Evolutionary conservation across 2,888 invertebrate genomes (phyloP).

Genomic region (Cataglyphis albicans): DNA sequence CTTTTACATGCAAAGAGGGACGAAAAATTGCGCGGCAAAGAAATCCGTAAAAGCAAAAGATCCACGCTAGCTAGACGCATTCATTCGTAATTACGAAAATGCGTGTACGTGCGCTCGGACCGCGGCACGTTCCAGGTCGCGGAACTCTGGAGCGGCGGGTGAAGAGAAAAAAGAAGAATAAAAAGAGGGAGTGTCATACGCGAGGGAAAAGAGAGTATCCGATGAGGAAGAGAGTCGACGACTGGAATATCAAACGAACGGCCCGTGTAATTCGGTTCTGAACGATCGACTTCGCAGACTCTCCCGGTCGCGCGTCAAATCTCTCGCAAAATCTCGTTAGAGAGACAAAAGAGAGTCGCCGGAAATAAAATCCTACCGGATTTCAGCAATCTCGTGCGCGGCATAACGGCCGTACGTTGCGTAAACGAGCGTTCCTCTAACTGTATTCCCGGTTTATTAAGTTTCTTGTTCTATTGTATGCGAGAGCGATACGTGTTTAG

Average conservation of each 20-base stretch:
- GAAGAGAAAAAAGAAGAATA: conserved; percentile 38
- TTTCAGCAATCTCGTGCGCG: conserved; percentile 39
- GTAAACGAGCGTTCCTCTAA: conserved; percentile 21
- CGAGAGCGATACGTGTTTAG: neutral
- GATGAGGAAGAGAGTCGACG: conserved; percentile 62
- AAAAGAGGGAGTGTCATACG: conserved; percentile 1
- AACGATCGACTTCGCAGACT: conserved; percentile 77
- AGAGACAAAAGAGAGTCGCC: conserved; percentile 50
- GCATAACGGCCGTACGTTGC: conserved; percentile 32
- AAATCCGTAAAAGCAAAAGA: conserved; percentile 18
- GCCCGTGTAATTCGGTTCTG: conserved; percentile 81
- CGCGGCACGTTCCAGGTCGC: conserved; percentile 61
- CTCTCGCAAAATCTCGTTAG: conserved; percentile 82
- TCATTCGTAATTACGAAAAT: conserved; percentile 43
- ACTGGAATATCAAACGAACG: conserved; percentile 77
- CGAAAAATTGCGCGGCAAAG: neutral
- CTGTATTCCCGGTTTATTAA: conserved; percentile 22
- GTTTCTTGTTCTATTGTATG: neutral
- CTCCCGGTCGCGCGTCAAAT: conserved; percentile 76
- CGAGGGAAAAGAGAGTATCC: conserved; percentile 21
- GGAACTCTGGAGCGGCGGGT: conserved; percentile 46
- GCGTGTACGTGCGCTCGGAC: conserved; percentile 47
- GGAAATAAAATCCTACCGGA: conserved; percentile 56
- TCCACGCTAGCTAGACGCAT: conserved; percentile 8
- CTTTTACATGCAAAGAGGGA: neutral